Conservation (phyloP, 2,888 invertebrate genomes). For the Linyphia triangularis region DNA sequence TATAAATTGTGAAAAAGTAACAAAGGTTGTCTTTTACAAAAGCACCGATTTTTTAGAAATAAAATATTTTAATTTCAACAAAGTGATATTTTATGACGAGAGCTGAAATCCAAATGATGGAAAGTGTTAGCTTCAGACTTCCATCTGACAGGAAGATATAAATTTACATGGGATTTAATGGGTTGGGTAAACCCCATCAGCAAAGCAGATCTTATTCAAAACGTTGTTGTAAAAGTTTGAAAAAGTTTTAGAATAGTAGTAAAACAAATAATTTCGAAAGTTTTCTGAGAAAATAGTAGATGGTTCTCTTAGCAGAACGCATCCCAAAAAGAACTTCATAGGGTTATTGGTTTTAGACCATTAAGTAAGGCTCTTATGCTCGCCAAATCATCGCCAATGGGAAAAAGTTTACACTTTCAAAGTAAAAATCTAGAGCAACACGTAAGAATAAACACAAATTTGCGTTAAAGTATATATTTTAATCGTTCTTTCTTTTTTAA, state of each 20-base stretch:
- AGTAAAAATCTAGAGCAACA: too few relatives aligned
- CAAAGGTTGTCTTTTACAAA: background rate
- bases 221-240: constrained; percentile 3
- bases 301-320: background rate
- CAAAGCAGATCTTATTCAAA: constrained; percentile 10
- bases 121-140: constrained; percentile 47
- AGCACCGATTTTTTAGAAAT: background rate
- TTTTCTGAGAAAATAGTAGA: background rate
- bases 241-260: background rate
- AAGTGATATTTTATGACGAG: constrained; percentile 66
- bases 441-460: too few relatives aligned
- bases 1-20: too few relatives aligned
- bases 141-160: constrained; percentile 52
- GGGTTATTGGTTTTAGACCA: constrained; percentile 23
- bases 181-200: constrained; percentile 68
- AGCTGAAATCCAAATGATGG: constrained; percentile 63
- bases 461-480: too few relatives aligned
- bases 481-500: too few relatives aligned
- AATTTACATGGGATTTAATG: constrained; percentile 35
- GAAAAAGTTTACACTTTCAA: too few relatives aligned
- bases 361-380: background rate
- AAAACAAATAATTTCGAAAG: background rate
- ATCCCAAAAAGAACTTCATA: constrained; percentile 17
- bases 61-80: constrained; percentile 10
- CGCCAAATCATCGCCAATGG: constrained; percentile 35